Evolutionary conservation across 2,888 invertebrate species (phyloP).

Genomic region (Nemurella pictetii): DNA sequence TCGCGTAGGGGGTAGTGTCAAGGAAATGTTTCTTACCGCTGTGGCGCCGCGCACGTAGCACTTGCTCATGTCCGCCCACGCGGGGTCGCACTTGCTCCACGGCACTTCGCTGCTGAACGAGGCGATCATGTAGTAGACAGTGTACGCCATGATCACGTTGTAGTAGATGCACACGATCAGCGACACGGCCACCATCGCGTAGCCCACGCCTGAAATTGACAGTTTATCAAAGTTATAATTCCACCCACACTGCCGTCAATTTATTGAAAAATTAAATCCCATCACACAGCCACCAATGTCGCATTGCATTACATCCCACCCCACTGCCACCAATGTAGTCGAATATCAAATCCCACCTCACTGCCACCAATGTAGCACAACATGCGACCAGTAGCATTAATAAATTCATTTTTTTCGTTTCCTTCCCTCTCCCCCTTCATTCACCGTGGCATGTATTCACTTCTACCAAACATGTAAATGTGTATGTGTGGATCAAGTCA

Average conservation of each 20-base stretch:
- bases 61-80: constrained; percentile 49
- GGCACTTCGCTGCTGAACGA: constrained; percentile 66
- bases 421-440: too few relatives aligned
- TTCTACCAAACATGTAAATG: too few relatives aligned
- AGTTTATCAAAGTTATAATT: background rate
- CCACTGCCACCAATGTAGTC: too few relatives aligned
- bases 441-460: too few relatives aligned
- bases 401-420: too few relatives aligned
- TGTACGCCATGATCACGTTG: constrained; percentile 80
- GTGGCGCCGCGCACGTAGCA: constrained; percentile 47
- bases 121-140: constrained; percentile 72
- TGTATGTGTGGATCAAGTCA: too few relatives aligned
- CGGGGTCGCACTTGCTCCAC: constrained; percentile 67
- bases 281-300: background rate
- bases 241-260: background rate
- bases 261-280: background rate
- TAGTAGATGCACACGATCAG: constrained; percentile 72
- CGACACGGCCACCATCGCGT: constrained; percentile 70
- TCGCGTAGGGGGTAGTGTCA: background rate
- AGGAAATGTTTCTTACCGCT: too few relatives aligned
- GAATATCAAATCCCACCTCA: too few relatives aligned
- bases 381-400: too few relatives aligned
- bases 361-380: too few relatives aligned
- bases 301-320: background rate
- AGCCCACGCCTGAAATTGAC: constrained; percentile 49